Conservation (phyloP, 2,113 vertebrate species). For the Ciconia boyciana region DNA sequence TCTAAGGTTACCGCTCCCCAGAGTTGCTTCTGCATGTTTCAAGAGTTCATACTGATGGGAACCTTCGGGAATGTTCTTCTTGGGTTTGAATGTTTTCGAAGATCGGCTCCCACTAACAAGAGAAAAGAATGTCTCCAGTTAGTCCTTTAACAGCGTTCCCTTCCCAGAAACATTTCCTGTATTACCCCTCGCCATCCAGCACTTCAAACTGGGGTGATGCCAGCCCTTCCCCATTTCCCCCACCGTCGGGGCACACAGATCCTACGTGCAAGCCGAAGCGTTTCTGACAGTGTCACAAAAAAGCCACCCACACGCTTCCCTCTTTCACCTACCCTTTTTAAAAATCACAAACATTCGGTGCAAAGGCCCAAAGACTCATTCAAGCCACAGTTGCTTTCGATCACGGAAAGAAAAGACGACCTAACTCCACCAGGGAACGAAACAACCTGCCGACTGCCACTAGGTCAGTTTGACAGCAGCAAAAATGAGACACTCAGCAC, state of each 20-base stretch:
- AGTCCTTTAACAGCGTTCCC: background rate
- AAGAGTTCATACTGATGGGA: constrained; percentile 96
- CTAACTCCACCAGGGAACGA: fast-evolving
- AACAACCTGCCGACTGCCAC: fast-evolving
- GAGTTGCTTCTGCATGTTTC: constrained; percentile 92
- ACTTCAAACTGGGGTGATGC: background rate
- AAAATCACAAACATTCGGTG: fast-evolving
- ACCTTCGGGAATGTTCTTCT: constrained; percentile 95
- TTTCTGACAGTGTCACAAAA: background rate
- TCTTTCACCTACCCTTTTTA: background rate
- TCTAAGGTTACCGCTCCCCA: constrained; percentile 92
- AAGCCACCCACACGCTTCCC: fast-evolving
- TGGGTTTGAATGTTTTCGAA: constrained; percentile 96
- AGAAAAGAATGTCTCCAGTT: background rate
- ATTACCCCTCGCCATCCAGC: fast-evolving
- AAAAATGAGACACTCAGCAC: fast-evolving
- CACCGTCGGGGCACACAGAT: fast-evolving
- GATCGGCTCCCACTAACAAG: constrained; percentile 84
- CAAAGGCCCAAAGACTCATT: background rate
- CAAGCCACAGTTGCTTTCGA: background rate
- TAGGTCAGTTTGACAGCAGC: background rate
- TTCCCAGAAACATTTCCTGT: background rate
- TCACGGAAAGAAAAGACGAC: background rate
- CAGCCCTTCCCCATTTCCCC: background rate
- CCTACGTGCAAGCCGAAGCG: fast-evolving